phyloP scores from a whole-genome alignment of 2,113 vertebrate genomes.

The Heteronetta atricapilla region DNA sequence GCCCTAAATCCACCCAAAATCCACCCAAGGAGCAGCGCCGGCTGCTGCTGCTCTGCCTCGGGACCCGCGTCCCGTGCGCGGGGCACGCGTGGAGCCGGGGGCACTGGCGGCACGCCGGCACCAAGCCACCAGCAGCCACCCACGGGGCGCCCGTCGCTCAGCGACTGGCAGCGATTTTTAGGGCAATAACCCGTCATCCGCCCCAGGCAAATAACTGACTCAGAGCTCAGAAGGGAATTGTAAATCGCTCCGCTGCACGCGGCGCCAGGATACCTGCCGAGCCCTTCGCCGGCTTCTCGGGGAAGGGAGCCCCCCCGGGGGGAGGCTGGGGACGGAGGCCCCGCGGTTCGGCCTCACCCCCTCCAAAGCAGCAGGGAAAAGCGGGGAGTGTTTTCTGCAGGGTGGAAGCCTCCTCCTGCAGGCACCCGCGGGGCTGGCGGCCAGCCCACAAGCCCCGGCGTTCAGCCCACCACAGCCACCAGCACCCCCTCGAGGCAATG shows the following conservation, averaged over 20 bases:
- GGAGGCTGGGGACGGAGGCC: neutral
- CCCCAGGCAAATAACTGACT: neutral
- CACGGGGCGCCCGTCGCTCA: neutral
- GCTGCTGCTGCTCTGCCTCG: no score
- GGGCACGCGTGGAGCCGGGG: neutral
- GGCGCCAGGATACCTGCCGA: no score
- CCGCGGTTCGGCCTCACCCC: no score
- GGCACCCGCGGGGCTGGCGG: no score
- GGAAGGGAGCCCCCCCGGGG: neutral
- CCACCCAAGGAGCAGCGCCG: no score
- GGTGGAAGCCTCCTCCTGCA: no score
- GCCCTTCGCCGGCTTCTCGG: neutral
- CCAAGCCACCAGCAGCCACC: neutral
- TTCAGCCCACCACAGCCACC: no score
- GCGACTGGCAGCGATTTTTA: neutral
- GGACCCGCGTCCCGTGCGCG: no score
- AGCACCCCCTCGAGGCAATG: no score
- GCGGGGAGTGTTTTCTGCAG: no score
- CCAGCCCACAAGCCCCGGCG: no score
- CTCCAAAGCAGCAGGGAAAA: no score
- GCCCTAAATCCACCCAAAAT: neutral
- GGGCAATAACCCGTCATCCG: neutral
- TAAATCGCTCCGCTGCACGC: neutral
- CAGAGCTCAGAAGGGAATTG: neutral
- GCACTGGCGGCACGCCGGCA: neutral